Evolutionary conservation across 1,140 invertebrate species (phyloP), one percentile per base, ranked within the genome.

Genomic region (Cydia fagiglandana): DNA sequence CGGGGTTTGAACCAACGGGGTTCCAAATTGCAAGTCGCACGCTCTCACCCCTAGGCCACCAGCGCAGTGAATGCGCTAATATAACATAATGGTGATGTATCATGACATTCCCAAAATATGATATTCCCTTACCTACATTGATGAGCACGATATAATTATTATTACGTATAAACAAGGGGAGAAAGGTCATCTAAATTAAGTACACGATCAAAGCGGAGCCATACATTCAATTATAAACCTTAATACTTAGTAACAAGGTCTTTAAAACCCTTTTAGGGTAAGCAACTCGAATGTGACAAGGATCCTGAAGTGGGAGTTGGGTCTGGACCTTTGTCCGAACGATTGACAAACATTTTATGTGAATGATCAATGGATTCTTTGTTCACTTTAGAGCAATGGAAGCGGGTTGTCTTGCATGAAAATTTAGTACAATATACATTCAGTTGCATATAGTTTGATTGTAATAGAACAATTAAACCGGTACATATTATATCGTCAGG

Each of bases 271-370:
- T 53, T 2, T 53, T 53, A 6, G 12, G 6, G 50, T 1, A 41
- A 41, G 6, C 50, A 53, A 17, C n/a, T 53, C 15, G n/a, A 17
- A 7, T 7, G 50, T 53, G 50, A 53, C 50, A 53, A 53, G 50
- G 15, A n/a, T 41, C 50, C 15, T 53, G 17, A 50, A 41, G 38
- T 41, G 38, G 38, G 50, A 53, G 50, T 53, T 53, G 50, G n/a
- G 50, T 53, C 50, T 53, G 50, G 50, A 53, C 50, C 50, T 53
- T 53, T 53, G 50, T 53, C n/a, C 50, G 15, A 53, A 53, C 50
- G 50, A 17, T n/a, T 17, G 15, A 53, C 50, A 53, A 53, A 53
- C 50, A 53, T 53, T 53, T 53, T 17, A 7, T 17, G n/a, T 53
- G n/a, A 53, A 53, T 17, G n/a, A 17, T 53, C n/a, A 53, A 53